These are phyloP conservation scores for Amphipoea lucens DNA, from an alignment of 2,888 invertebrate species.

Conservation along the genomic window DNA sequence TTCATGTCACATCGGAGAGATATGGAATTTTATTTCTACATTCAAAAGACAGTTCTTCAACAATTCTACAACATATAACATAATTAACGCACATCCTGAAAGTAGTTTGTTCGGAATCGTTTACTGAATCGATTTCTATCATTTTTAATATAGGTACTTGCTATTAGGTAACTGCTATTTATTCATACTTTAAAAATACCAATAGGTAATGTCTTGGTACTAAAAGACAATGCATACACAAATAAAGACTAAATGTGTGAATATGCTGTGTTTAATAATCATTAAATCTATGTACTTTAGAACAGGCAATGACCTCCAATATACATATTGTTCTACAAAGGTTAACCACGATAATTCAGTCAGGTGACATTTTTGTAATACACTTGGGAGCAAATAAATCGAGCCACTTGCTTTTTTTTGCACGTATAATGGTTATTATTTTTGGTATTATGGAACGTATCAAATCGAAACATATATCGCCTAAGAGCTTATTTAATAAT, in stretches of 20 bases:
- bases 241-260: constrained; percentile 41
- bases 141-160: too few relatives aligned
- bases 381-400: too few relatives aligned
- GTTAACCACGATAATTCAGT: constrained; percentile 29
- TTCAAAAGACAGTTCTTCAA: constrained; percentile 3
- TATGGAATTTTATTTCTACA: constrained; percentile 6
- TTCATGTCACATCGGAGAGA: constrained; percentile 24
- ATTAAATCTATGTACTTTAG: constrained; percentile 48
- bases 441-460: too few relatives aligned
- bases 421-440: too few relatives aligned
- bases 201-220: constrained; percentile 6
- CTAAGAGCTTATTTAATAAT: too few relatives aligned
- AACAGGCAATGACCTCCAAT: constrained; percentile 52
- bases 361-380: constrained; percentile 28
- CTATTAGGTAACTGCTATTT: too few relatives aligned
- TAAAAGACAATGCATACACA: constrained; percentile 22
- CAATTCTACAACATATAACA: not conserved
- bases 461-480: too few relatives aligned
- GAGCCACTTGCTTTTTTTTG: too few relatives aligned
- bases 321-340: constrained; percentile 26
- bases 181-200: not conserved
- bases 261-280: constrained; percentile 47
- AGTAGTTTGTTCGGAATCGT: too few relatives aligned
- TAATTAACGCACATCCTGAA: too few relatives aligned
- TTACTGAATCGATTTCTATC: too few relatives aligned